Conservation (phyloP, 92 coral and sea anemone genomes). For the Micromussa lordhowensis region DNA sequence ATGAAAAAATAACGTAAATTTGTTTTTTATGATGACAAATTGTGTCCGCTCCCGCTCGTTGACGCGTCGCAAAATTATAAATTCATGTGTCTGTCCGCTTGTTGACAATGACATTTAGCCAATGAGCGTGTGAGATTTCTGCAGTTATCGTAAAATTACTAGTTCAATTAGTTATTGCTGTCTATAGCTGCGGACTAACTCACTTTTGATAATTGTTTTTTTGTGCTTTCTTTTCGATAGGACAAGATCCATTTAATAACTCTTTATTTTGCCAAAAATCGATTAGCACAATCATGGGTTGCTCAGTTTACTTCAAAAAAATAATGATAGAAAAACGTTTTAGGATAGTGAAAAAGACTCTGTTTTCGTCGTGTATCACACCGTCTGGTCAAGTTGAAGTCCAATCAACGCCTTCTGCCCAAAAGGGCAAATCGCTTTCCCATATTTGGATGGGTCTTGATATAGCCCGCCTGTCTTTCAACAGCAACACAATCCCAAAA, state of each 20-base stretch:
- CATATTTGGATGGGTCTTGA: background rate
- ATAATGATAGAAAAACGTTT: background rate
- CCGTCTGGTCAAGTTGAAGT: background rate
- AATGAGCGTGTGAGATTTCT: too few relatives aligned
- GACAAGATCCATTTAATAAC: background rate
- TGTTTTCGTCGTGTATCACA: background rate
- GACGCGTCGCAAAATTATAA: too few relatives aligned
- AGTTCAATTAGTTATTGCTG: background rate
- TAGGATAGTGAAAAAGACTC: background rate
- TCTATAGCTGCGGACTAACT: background rate
- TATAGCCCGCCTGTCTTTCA: background rate
- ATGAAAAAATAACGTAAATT: too few relatives aligned
- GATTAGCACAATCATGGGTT: background rate
- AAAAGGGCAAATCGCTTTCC: background rate
- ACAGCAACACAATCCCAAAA: background rate
- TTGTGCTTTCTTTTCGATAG: background rate
- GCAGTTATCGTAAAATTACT: too few relatives aligned
- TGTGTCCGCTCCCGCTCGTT: too few relatives aligned
- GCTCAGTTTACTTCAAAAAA: background rate
- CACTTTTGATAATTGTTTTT: background rate
- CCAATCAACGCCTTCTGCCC: background rate
- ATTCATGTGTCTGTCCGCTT: too few relatives aligned
- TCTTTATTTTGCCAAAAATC: background rate
- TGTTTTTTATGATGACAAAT: too few relatives aligned
- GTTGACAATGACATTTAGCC: too few relatives aligned